phyloP scores from a whole-genome alignment of 2,888 invertebrate species.

The Lasioglossum oenotherae region DNA sequence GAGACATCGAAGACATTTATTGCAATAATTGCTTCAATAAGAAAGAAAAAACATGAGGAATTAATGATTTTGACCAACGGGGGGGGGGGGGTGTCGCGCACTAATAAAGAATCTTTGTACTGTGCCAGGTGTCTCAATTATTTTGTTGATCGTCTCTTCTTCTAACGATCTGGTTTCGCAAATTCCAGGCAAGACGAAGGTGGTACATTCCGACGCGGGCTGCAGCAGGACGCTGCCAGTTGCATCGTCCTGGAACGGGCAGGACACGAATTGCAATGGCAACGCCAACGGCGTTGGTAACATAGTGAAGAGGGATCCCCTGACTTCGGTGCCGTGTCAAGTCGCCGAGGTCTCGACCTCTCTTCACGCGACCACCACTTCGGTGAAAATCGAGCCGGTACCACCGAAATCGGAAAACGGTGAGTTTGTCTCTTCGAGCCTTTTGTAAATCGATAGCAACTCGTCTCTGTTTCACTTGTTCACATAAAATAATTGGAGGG shows the following conservation, averaged over 20 bases:
- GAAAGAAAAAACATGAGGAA: too few species aligned
- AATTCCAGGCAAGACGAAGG: slow-evolving; percentile 79
- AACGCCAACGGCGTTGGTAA: slow-evolving; percentile 83
- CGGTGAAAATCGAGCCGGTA: slow-evolving; percentile 88
- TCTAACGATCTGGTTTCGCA: slow-evolving; percentile 9
- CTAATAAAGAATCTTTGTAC: neutral
- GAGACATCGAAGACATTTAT: too few species aligned
- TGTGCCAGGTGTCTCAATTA: neutral
- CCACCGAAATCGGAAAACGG: slow-evolving; percentile 87
- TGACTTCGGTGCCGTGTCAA: slow-evolving; percentile 86
- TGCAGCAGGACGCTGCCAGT: slow-evolving; percentile 90
- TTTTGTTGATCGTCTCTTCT: neutral
- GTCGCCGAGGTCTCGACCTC: slow-evolving; percentile 87
- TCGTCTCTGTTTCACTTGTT: neutral
- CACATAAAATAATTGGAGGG: neutral
- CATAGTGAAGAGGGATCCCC: slow-evolving; percentile 89
- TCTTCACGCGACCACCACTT: slow-evolving; percentile 81
- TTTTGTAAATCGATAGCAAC: neutral
- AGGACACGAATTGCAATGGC: slow-evolving; percentile 73
- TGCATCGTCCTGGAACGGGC: slow-evolving; percentile 86
- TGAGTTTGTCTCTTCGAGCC: slow-evolving; percentile 59
- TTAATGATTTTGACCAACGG: neutral
- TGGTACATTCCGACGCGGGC: slow-evolving; percentile 86
- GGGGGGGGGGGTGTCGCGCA: neutral
- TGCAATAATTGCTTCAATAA: too few species aligned